These are phyloP conservation scores for Actinernus sp. DNA, from an alignment of 92 coral and sea anemone genomes.

Conservation along the genomic window DNA sequence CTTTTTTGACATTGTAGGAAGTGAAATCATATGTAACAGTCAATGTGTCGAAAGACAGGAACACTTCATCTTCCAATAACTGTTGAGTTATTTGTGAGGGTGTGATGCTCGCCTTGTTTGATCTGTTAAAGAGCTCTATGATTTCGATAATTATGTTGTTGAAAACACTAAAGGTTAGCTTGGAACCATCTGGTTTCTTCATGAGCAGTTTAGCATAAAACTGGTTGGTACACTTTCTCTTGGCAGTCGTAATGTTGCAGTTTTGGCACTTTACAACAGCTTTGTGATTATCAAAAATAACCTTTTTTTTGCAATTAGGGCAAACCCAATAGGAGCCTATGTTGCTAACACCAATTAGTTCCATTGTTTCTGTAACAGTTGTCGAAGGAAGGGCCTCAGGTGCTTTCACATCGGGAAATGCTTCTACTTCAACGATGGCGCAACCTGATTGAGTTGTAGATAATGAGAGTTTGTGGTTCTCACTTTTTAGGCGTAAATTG, in stretches of 20 bases:
- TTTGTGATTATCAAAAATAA: not conserved
- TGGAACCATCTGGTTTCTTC: constrained; percentile 1
- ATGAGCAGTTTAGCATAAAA: constrained; percentile 10
- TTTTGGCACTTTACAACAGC: constrained; percentile 17
- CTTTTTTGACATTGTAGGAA: no score
- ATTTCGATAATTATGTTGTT: constrained; percentile 8
- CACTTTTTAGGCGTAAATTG: no score
- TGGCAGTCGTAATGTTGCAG: constrained; percentile 12
- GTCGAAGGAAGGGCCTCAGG: constrained; percentile 6
- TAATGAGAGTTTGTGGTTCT: not conserved
- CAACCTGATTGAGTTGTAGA: not conserved
- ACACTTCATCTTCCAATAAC: no score
- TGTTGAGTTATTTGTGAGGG: no score
- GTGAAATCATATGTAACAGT: constrained; percentile 33
- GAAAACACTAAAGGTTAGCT: constrained; percentile 19
- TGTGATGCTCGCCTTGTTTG: no score
- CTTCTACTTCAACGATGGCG: not conserved
- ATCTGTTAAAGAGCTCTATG: constrained; percentile 1
- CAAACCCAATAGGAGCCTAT: not conserved
- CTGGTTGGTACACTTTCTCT: constrained; percentile 7
- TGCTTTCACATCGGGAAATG: constrained; percentile 3
- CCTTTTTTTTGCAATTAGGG: constrained; percentile 10
- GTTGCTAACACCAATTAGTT: not conserved
- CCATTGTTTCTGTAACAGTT: not conserved
- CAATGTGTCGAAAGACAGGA: no score